Evolutionary conservation across 2,113 vertebrate genomes (phyloP).

Genomic region (Eulemur macaco): DNA sequence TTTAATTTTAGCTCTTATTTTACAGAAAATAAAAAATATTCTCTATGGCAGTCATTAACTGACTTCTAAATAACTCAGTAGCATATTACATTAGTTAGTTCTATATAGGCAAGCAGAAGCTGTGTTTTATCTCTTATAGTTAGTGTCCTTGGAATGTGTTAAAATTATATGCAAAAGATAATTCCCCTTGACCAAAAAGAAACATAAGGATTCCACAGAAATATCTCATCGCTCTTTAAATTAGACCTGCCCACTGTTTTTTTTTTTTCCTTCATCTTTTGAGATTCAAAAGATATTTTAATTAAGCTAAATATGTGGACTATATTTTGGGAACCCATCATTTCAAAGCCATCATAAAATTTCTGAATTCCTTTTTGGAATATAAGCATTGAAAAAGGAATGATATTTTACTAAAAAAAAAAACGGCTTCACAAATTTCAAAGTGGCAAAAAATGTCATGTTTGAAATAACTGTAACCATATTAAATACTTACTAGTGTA

Average conservation of each 20-base stretch:
- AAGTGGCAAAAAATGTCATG: background rate
- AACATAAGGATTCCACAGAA: background rate
- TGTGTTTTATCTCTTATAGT: conserved; percentile 51
- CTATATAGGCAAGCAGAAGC: conserved; percentile 44
- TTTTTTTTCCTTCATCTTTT: background rate
- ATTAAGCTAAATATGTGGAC: background rate
- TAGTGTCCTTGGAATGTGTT: conserved; percentile 54
- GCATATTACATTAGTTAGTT: conserved; percentile 62
- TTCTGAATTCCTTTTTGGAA: conserved; percentile 15
- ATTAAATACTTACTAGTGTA: background rate
- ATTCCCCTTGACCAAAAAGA: background rate
- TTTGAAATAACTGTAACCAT: background rate
- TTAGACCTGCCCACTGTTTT: background rate
- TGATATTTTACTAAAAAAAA: background rate
- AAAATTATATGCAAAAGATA: conserved; percentile 8
- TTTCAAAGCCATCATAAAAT: conserved; percentile 25
- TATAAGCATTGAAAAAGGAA: background rate
- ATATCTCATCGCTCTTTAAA: background rate
- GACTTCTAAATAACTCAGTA: conserved; percentile 43
- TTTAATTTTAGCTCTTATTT: conserved; percentile 79
- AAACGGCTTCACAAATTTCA: background rate
- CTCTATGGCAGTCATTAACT: conserved; percentile 77
- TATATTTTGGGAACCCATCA: background rate
- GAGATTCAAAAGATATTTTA: conserved; percentile 43
- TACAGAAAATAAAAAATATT: conserved; percentile 74